Conservation (phyloP, 2,113 vertebrate genomes). For the Platanista minor region DNA sequence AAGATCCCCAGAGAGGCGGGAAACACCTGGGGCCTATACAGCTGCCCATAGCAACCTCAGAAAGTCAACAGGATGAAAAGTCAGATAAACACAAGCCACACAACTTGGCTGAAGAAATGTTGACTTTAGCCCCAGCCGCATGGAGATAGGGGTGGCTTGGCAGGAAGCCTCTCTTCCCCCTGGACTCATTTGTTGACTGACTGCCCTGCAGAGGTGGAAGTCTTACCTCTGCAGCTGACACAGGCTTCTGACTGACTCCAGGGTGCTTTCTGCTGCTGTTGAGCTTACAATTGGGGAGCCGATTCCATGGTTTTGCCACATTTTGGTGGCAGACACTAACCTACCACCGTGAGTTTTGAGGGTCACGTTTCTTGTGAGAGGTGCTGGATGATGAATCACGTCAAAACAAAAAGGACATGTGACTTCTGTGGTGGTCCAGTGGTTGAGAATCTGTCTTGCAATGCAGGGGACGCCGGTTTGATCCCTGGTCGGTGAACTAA, state of each 20-base stretch:
- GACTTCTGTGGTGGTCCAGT: too few species aligned
- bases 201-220: not conserved
- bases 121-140: not conserved
- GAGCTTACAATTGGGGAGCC: not conserved
- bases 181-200: too few species aligned
- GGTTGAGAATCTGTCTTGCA: too few species aligned
- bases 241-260: not conserved
- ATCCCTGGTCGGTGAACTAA: too few species aligned
- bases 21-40: not conserved
- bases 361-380: not conserved
- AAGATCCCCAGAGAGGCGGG: not conserved
- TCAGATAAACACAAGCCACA: not conserved
- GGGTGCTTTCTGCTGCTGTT: not conserved
- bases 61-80: not conserved
- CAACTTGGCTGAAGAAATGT: not conserved
- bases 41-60: fast-evolving
- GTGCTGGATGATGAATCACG: not conserved
- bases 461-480: too few species aligned
- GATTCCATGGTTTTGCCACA: not conserved
- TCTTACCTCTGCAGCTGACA: not conserved
- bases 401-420: not conserved
- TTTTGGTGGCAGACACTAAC: not conserved
- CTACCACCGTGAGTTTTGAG: not conserved
- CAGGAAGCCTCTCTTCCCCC: too few species aligned
- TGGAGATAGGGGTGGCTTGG: too few species aligned